These are phyloP conservation scores for Aspidoscelis tigris DNA, from an alignment of 2,113 vertebrate species.

Conservation along the genomic window DNA sequence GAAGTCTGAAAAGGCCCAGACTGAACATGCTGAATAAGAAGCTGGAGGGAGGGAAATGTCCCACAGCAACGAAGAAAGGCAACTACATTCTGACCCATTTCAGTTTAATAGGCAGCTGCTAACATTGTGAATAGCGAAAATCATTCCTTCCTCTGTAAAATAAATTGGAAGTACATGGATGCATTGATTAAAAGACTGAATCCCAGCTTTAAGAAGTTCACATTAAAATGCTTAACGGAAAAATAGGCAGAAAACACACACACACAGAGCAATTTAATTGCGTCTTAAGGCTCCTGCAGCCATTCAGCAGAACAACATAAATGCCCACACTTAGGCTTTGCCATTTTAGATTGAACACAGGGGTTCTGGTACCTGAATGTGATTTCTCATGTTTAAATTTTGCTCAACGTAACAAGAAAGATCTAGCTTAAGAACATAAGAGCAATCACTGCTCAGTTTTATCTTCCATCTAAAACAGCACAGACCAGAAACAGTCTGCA, in stretches of 20 bases:
- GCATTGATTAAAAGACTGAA: slow-evolving; percentile 16
- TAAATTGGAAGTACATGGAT: background rate
- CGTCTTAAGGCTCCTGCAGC: background rate
- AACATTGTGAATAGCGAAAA: background rate
- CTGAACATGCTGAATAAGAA: background rate
- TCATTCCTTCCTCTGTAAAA: background rate
- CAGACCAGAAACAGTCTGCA: no score
- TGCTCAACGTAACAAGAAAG: background rate
- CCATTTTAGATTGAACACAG: background rate
- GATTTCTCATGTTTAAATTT: background rate
- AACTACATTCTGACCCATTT: background rate
- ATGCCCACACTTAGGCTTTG: background rate
- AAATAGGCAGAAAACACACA: no score
- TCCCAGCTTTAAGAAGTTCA: background rate
- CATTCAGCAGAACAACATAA: background rate
- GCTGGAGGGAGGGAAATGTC: background rate
- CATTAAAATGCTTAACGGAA: slow-evolving; percentile 52
- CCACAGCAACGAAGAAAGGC: background rate
- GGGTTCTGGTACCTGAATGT: background rate
- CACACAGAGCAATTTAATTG: background rate
- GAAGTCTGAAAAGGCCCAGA: no score
- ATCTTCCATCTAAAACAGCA: background rate
- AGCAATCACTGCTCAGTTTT: no score
- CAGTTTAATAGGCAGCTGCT: background rate
- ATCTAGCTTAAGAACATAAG: no score